Evolutionary conservation across 2,797 vertebrate species (phyloP).

Genomic region (Adrianichthys oophorus): DNA sequence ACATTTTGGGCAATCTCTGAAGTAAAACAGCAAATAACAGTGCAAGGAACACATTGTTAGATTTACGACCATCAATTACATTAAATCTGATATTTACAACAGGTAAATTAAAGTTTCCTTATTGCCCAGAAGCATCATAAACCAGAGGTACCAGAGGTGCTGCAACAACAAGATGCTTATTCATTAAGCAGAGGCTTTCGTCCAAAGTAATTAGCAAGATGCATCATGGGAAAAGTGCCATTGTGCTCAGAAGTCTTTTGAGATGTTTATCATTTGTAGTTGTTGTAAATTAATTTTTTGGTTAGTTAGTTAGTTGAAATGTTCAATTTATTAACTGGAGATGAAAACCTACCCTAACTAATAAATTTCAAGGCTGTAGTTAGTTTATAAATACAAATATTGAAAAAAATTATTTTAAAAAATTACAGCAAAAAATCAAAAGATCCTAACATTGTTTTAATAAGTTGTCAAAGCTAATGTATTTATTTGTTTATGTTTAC

Average conservation of each 20-base stretch:
- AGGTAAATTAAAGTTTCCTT: slow-evolving; percentile 2
- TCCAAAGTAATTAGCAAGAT: neutral
- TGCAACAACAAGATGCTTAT: neutral
- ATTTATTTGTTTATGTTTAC: no score
- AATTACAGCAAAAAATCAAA: no score
- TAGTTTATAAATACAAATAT: no score
- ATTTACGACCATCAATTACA: neutral
- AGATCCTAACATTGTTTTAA: no score
- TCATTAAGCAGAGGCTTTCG: neutral
- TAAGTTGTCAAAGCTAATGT: no score
- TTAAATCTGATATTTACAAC: neutral
- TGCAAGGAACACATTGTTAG: neutral
- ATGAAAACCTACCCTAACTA: no score
- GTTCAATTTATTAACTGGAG: no score
- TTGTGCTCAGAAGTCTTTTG: neutral
- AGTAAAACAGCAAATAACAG: neutral
- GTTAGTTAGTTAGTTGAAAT: neutral
- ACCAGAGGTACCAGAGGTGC: neutral
- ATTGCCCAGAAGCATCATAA: slow-evolving; percentile 5
- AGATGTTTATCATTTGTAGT: no score
- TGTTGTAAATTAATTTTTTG: neutral
- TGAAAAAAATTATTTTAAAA: no score
- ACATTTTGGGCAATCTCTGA: neutral
- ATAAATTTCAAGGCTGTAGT: no score
- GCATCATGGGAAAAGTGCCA: neutral